Percentiles rank a stretch among this genome's conserved stretches.
Conservation (phyloP, 2,888 invertebrate species). For the Tigriopus californicus region DNA sequence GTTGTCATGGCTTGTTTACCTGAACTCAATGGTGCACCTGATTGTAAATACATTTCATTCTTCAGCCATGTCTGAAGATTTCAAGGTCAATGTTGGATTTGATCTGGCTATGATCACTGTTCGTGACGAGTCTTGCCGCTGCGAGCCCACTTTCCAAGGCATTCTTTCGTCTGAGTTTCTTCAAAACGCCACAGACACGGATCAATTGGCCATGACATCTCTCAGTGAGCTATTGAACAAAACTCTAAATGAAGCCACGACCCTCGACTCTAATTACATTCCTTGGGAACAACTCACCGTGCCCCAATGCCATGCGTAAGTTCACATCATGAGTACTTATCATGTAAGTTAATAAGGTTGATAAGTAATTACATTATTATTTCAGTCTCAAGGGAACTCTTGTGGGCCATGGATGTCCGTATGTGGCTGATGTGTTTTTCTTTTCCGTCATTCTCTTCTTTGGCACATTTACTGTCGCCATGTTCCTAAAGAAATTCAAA, state of each 20-base stretch:
- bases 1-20: too few species aligned
- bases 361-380: background rate
- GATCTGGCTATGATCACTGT: background rate
- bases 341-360: background rate
- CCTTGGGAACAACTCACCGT: background rate
- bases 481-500: slow-evolving; percentile 74
- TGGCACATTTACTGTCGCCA: slow-evolving; percentile 74
- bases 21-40: too few species aligned
- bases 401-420: slow-evolving; percentile 18
- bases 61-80: background rate
- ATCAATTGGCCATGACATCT: too few species aligned
- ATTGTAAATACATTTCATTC: background rate
- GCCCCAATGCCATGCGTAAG: background rate
- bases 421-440: slow-evolving; percentile 64
- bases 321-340: background rate
- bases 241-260: too few species aligned
- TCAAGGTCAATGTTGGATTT: slow-evolving; percentile 3
- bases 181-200: too few species aligned
- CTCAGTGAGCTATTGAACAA: too few species aligned
- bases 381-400: slow-evolving; percentile 6
- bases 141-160: background rate
- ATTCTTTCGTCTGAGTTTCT: too few species aligned
- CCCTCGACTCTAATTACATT: background rate
- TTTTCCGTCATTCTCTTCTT: slow-evolving; percentile 82
- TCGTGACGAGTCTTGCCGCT: slow-evolving; percentile 4